Percentiles rank a stretch among this genome's conserved stretches.
Evolutionary conservation across 2,888 invertebrate genomes (phyloP).

Genomic region (Protonemura montana): DNA sequence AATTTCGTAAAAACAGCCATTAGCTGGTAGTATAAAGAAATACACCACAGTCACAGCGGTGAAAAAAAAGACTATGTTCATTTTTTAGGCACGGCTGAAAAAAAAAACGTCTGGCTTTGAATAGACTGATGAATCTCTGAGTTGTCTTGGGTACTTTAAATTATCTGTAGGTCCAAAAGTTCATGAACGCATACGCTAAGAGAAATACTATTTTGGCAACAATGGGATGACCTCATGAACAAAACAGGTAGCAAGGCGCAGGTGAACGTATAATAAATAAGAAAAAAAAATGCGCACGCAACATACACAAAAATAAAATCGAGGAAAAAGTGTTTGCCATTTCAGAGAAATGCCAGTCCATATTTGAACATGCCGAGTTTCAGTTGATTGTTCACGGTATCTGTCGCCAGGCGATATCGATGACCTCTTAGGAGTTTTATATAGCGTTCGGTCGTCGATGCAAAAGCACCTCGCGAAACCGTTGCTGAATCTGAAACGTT

Average conservation of each 20-base stretch:
- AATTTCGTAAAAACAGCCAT: neutral
- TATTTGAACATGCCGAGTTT: neutral
- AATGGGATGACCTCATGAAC: slow-evolving; percentile 28
- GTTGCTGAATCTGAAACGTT: neutral
- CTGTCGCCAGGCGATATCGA: neutral
- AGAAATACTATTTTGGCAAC: slow-evolving; percentile 29
- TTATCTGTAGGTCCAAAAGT: neutral
- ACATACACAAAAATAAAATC: neutral
- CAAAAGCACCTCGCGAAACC: neutral
- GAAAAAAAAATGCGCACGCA: slow-evolving; percentile 23
- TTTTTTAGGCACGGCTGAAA: neutral
- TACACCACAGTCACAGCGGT: neutral
- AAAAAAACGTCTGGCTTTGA: neutral
- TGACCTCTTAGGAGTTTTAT: neutral
- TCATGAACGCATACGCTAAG: neutral
- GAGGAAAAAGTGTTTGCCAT: neutral
- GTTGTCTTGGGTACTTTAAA: neutral
- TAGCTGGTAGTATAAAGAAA: neutral
- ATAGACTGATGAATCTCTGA: neutral
- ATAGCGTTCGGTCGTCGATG: no score
- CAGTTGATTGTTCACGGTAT: neutral
- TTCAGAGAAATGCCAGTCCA: neutral
- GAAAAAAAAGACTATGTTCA: neutral
- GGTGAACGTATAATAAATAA: neutral
- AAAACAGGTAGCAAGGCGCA: slow-evolving; percentile 39